phyloP scores from a whole-genome alignment of 2,888 invertebrate species.

The Tipula vernalis region DNA sequence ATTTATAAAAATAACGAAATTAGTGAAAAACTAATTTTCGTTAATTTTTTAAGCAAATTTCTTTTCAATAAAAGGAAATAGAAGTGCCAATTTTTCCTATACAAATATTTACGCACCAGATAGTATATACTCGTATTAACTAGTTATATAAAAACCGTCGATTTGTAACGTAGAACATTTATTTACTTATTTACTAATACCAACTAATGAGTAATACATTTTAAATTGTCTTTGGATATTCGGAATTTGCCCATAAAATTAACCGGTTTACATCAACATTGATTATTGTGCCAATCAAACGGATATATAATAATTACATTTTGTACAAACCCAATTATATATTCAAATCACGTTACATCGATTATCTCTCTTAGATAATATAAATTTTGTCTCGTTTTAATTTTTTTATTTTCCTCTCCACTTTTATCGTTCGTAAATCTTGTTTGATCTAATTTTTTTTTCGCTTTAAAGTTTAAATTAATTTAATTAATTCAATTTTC shows the following conservation, averaged over 20 bases:
- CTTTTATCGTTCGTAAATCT: background rate
- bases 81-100: too few species aligned
- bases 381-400: background rate
- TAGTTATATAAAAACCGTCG: too few species aligned
- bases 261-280: background rate
- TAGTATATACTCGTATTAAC: too few species aligned
- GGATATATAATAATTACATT: background rate
- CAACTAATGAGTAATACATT: background rate
- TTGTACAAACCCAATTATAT: background rate
- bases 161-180: too few species aligned
- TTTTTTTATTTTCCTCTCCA: background rate
- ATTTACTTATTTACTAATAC: too few species aligned
- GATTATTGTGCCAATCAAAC: background rate
- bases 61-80: too few species aligned
- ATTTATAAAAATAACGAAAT: too few species aligned
- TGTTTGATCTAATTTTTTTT: background rate
- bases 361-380: background rate
- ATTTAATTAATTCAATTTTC: background rate
- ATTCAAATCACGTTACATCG: background rate
- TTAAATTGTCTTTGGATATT: background rate
- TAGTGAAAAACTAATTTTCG: too few species aligned
- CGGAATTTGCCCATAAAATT: background rate
- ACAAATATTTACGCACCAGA: too few species aligned
- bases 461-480: background rate
- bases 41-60: too few species aligned